Percentiles rank a stretch among this genome's conserved stretches.
These are phyloP conservation scores for Poecilia gillii DNA, from an alignment of 2,797 vertebrate genomes.

Conservation along the genomic window DNA sequence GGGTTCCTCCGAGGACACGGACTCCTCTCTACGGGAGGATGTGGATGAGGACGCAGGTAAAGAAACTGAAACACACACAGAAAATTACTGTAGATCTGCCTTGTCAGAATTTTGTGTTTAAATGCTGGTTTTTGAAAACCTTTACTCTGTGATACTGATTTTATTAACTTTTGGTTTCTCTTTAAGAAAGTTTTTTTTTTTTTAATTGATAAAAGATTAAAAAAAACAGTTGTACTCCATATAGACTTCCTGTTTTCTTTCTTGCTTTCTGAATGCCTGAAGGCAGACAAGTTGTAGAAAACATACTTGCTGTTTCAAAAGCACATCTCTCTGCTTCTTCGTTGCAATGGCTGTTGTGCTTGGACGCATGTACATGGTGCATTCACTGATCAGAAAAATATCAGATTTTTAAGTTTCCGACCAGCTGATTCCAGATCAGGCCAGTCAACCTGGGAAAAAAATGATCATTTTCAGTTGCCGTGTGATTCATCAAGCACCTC, in stretches of 20 bases:
- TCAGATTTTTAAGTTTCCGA: too few relatives aligned
- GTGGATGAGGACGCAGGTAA: constrained; percentile 79
- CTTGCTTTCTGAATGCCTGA: background rate
- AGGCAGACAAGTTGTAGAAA: background rate
- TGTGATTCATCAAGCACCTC: background rate
- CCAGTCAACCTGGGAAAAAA: too few relatives aligned
- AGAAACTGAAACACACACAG: constrained; percentile 8
- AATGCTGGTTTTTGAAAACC: background rate
- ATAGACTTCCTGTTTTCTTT: background rate
- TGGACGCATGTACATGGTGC: too few relatives aligned
- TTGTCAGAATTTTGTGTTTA: background rate
- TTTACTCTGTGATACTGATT: background rate
- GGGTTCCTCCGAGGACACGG: constrained; percentile 70
- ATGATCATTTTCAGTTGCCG: too few relatives aligned
- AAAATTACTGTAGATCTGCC: background rate
- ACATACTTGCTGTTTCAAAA: background rate
- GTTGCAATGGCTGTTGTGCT: too few relatives aligned
- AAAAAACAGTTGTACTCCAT: background rate
- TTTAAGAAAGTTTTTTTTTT: background rate
- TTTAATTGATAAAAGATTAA: background rate
- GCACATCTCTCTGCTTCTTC: background rate
- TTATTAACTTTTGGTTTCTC: background rate
- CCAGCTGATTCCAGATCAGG: too few relatives aligned
- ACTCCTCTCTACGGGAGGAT: constrained; percentile 69
- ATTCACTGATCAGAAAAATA: too few relatives aligned